These are phyloP conservation scores for Microctonus brassicae DNA, from an alignment of 2,888 invertebrate species.

Conservation along the genomic window DNA sequence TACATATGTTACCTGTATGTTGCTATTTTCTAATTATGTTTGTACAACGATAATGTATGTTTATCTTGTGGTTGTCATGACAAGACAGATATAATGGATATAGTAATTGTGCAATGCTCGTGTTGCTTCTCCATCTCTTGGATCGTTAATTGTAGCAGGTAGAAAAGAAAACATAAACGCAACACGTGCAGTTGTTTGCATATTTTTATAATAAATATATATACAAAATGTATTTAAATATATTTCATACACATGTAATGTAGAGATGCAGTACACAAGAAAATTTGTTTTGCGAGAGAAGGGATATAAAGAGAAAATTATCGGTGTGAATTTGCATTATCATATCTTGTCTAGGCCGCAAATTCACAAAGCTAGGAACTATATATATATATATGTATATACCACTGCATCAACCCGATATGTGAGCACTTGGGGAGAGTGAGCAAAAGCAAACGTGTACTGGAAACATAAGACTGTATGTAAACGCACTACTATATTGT, in stretches of 20 bases:
- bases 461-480: constrained; percentile 14
- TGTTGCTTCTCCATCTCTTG: constrained; percentile 18
- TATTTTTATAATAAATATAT: not conserved
- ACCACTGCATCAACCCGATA: constrained; percentile 51
- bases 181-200: too few species aligned
- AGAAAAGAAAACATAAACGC: constrained; percentile 29
- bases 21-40: constrained; percentile 9
- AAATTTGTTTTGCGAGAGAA: too few species aligned
- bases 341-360: constrained; percentile 54
- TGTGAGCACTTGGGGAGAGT: constrained; percentile 7
- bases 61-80: not conserved
- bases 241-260: not conserved
- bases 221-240: too few species aligned
- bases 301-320: too few species aligned
- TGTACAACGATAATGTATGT: not conserved
- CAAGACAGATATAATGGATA: constrained; percentile 23
- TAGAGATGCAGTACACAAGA: too few species aligned
- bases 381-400: too few species aligned
- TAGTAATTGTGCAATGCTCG: constrained; percentile 11
- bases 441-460: not conserved
- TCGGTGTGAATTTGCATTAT: constrained; percentile 46
- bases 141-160: constrained; percentile 12
- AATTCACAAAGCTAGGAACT: constrained; percentile 55
- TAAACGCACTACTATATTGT: not conserved
- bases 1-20: not conserved